Base-by-base conservation (phyloP, 2,888 invertebrate genomes). In the Dichetophora obliterata region DNA sequence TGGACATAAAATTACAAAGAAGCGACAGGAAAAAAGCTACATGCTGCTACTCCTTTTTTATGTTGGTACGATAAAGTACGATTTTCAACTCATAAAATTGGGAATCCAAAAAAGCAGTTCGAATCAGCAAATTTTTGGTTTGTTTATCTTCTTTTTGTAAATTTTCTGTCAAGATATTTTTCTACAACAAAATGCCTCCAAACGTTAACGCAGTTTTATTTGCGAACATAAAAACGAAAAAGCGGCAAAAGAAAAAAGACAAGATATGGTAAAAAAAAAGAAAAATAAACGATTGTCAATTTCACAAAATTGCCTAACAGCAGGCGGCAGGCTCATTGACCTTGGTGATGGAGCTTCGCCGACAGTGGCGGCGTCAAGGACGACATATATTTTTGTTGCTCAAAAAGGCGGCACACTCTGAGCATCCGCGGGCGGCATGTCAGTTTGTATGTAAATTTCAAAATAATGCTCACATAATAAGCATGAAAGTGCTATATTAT, bases 161-260 rank as follows among this genome's bases (percentile, higher is more conserved):
- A 5, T 63, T 14, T 63, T 3, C n/a, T 19, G 5, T 19, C 19
- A 4, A 14, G 16, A 8, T 22, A 19, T 22, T 54, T n/a, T 63
- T n/a, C 3, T n/a, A 14, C 34, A 27, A 31, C 31, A 6, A 8
- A 24, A 63, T 31, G n/a, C 63, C 34, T 16, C 31, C 11, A 63
- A 61, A 63, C 63, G 31, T 63, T 63, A 63, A 31, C 34, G 24
- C 63, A 63, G n/a, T 63, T 63, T 63, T 63, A 63, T 63, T 63
- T 16, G 34, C 63, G 34, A 31, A 63, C 63, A 63, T 63, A 63
- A 63, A 63, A 27, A 34, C 16, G 24, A 16, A n/a, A n/a, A 2
- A 54, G 22, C 19, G 19, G n/a, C 19, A 54, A 22, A 54, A 31
- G 1, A 63, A 63, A 27, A 31, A 63, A 63, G 6, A 11, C 43